phyloP scores from a whole-genome alignment of 2,113 vertebrate genomes.

The Hiodon tergisus region DNA sequence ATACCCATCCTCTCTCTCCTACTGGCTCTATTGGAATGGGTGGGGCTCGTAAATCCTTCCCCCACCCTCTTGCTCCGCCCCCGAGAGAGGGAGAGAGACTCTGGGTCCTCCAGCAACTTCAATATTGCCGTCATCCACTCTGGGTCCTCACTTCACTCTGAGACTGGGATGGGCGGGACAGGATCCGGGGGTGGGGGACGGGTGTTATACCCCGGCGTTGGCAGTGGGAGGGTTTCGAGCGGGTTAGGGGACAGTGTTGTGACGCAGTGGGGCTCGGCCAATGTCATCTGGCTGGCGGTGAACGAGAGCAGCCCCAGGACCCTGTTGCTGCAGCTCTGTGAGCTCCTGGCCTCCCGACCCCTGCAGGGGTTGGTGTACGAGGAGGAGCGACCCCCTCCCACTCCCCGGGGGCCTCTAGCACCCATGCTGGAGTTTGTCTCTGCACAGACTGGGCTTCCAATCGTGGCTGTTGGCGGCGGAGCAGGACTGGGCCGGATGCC shows the following conservation, averaged over 20 bases:
- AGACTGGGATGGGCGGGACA: slow-evolving; percentile 57
- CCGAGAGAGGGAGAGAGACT: slow-evolving; percentile 66
- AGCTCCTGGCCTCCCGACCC: slow-evolving; percentile 82
- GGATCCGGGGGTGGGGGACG: slow-evolving; percentile 59
- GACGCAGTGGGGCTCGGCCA: slow-evolving; percentile 75
- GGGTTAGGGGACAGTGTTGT: slow-evolving; percentile 73
- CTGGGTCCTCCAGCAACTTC: slow-evolving; percentile 64
- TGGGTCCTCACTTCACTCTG: slow-evolving; percentile 58
- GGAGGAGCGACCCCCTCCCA: slow-evolving; percentile 73
- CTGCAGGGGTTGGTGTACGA: slow-evolving; percentile 92
- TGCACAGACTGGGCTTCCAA: slow-evolving; percentile 88
- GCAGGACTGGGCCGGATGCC: slow-evolving; percentile 87
- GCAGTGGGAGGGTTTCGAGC: slow-evolving; percentile 72
- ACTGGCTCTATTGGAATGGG: slow-evolving; percentile 79
- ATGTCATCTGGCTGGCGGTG: slow-evolving; percentile 80
- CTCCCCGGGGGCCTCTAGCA: slow-evolving; percentile 72
- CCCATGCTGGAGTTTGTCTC: slow-evolving; percentile 94
- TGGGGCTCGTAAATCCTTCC: slow-evolving; percentile 60
- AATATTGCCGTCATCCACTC: slow-evolving; percentile 74
- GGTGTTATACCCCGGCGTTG: slow-evolving; percentile 70
- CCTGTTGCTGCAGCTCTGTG: slow-evolving; percentile 86
- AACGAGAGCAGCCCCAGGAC: slow-evolving; percentile 91
- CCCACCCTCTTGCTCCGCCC: slow-evolving; percentile 70
- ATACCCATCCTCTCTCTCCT: slow-evolving; percentile 75
- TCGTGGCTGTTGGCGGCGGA: slow-evolving; percentile 87